phyloP scores from a whole-genome alignment of 2,113 vertebrate species.

The Anguilla japonica region DNA sequence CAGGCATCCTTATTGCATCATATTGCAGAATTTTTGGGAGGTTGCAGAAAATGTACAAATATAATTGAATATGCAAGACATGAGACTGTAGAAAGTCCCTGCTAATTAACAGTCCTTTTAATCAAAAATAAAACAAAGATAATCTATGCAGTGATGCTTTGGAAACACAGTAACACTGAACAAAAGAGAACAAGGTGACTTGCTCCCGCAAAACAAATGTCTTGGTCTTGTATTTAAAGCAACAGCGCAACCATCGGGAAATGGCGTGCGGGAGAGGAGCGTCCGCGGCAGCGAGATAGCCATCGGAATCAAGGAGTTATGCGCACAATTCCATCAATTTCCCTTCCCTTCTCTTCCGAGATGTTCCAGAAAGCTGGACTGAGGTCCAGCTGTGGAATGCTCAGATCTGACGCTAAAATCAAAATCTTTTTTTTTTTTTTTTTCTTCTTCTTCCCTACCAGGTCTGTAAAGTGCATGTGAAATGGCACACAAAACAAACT shows the following conservation, averaged over 20 bases:
- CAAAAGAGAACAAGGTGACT: background rate
- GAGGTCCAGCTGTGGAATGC: background rate
- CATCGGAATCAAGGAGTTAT: background rate
- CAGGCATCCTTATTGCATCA: background rate
- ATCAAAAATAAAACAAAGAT: background rate
- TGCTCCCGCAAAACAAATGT: background rate
- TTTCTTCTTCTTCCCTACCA: background rate
- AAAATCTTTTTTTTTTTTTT: background rate
- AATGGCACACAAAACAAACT: background rate
- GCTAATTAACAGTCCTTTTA: background rate
- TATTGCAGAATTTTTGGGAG: background rate
- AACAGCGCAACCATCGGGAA: background rate
- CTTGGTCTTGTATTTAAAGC: background rate
- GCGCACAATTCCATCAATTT: background rate
- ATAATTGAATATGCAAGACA: background rate
- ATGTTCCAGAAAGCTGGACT: background rate
- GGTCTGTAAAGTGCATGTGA: slow-evolving; percentile 11
- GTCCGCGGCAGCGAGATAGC: background rate
- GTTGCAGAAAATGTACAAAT: background rate
- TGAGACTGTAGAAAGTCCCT: background rate
- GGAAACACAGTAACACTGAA: background rate
- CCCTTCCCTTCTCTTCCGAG: background rate
- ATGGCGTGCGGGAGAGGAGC: background rate
- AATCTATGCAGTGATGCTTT: background rate
- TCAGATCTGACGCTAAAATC: background rate